Conservation (phyloP, 30 jellyfish, hydroid and myxozoan genomes). For the Aurelia sp. region DNA sequence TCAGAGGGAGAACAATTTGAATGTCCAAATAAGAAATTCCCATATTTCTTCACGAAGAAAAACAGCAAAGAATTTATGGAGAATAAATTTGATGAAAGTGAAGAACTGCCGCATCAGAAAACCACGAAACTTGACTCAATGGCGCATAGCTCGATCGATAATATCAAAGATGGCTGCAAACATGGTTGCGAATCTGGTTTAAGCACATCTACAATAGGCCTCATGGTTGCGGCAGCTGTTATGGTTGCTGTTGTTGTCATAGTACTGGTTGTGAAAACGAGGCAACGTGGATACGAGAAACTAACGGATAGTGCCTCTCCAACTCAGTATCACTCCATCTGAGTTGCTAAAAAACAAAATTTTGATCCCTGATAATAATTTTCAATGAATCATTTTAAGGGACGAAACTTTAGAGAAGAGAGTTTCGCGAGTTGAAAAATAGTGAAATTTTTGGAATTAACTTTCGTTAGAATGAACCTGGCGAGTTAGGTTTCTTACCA, state of each 20-base stretch:
- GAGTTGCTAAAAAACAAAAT: background rate
- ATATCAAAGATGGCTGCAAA: background rate
- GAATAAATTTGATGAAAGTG: background rate
- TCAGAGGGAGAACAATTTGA: constrained; percentile 62
- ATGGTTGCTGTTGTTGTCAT: constrained; percentile 14
- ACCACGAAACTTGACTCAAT: too few species aligned
- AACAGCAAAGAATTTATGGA: constrained; percentile 68
- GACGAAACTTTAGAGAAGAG: too few species aligned
- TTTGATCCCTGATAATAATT: background rate
- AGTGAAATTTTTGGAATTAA: too few species aligned
- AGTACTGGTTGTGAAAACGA: background rate
- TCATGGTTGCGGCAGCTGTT: background rate
- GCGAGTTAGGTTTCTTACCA: too few species aligned
- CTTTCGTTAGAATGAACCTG: too few species aligned
- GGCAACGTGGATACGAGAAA: constrained; percentile 2
- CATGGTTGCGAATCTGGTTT: background rate
- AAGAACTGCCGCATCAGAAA: background rate
- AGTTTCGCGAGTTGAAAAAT: too few species aligned
- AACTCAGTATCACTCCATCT: constrained; percentile 8
- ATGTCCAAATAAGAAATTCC: constrained; percentile 68
- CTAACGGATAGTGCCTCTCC: background rate
- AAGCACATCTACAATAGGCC: background rate
- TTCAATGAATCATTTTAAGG: background rate
- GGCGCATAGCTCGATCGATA: too few species aligned
- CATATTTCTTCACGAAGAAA: constrained; percentile 76